phyloP scores from a whole-genome alignment of 2,888 invertebrate species.

The Phyllotreta cruciferae region DNA sequence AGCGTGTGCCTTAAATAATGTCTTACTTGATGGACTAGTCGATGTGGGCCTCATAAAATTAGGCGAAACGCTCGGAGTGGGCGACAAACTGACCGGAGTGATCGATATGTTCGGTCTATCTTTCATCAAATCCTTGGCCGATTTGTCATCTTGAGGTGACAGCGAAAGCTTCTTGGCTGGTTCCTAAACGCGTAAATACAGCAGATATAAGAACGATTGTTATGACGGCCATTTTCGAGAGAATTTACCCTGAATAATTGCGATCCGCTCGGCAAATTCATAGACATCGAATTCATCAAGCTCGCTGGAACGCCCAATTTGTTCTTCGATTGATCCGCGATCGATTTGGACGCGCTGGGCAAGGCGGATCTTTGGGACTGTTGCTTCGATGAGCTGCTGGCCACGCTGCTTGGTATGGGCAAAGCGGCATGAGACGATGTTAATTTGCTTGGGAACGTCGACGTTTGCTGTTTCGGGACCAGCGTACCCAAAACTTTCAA shows the following conservation, averaged over 20 bases:
- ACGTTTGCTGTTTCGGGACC: slow-evolving; percentile 35
- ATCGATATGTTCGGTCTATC: slow-evolving; percentile 63
- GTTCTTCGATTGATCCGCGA: slow-evolving; percentile 32
- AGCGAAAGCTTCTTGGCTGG: slow-evolving; percentile 19
- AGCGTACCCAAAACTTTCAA: slow-evolving; percentile 42
- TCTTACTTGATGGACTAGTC: slow-evolving; percentile 39
- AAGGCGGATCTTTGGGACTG: slow-evolving; percentile 25
- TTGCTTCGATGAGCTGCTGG: slow-evolving; percentile 29
- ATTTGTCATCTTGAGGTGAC: slow-evolving; percentile 37
- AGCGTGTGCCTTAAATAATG: neutral
- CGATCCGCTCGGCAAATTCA: slow-evolving; percentile 17
- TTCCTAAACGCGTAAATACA: slow-evolving; percentile 28
- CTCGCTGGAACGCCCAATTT: slow-evolving; percentile 27
- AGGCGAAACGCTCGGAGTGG: slow-evolving; percentile 38
- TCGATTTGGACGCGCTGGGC: slow-evolving; percentile 23
- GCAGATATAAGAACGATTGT: neutral
- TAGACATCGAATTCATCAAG: slow-evolving; percentile 26
- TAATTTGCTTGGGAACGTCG: slow-evolving; percentile 31
- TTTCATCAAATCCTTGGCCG: slow-evolving; percentile 49
- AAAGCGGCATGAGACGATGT: slow-evolving; percentile 38
- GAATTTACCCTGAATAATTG: slow-evolving; percentile 41
- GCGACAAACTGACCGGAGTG: slow-evolving; percentile 50
- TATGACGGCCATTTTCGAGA: neutral
- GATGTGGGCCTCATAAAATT: slow-evolving; percentile 39
- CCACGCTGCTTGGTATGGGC: slow-evolving; percentile 33